Evolutionary conservation across 2,888 invertebrate species (phyloP), one percentile per base, ranked within the genome.

Genomic region (Diloba caeruleocephala): DNA sequence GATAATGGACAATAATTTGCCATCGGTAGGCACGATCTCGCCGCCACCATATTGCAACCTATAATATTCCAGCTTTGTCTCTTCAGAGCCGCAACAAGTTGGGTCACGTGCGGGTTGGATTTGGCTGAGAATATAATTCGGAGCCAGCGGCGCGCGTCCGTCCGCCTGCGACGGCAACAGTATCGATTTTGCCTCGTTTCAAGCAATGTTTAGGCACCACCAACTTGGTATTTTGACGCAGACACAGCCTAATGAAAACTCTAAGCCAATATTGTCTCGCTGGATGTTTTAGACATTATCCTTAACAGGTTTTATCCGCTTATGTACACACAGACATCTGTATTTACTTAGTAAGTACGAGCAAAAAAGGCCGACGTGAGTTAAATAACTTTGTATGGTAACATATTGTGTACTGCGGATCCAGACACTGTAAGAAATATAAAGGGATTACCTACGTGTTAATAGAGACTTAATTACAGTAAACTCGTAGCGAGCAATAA

Each of bases 71-170:
- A 78, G 71, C 74, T 68, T 72, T 71, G 75, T 78, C 78, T 78
- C 65, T 71, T 66, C 66, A 52, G 53, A 69, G 71, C 82, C 87
- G 92, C 92, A 92, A 93, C 92, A 92, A 92, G 92, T 92, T 87
- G 89, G 82, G 88, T 91, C 92, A 92, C 92, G 92, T 92, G 92
- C 91, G 79, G 78, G 80, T 63, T 71, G 84, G 88, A 86, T 88
- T 88, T 83, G 79, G 83, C 77, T 79, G 80, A 78, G 85, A 87
- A 90, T 88, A 87, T 89, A 85, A 89, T 87, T 86, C 70, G 74
- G 79, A 86, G 79, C 77, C 78, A 81, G 85, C 88, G 86, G 88
- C 88, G 90, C 88, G 89, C 88, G 91, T 86, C 86, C 88, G 91
- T 86, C 86, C 85, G 79, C 82, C 79, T 77, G 81, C 83, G 80